phyloP scores from a whole-genome alignment of 2,888 invertebrate genomes.

The Hemicrepidius hirtus region DNA sequence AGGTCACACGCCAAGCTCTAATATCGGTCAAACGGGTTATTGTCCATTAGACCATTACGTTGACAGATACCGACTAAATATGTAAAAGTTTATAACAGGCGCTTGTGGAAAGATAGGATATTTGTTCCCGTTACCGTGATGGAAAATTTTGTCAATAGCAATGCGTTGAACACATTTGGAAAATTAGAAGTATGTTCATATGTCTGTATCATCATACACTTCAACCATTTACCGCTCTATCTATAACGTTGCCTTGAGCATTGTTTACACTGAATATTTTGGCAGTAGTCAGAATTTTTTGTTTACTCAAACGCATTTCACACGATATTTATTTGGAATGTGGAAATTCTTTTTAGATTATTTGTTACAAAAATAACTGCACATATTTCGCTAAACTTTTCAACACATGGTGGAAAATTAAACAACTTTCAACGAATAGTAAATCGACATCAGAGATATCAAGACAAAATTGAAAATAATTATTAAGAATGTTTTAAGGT shows the following conservation, averaged over 20 bases:
- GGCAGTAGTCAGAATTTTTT: neutral
- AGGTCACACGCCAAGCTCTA: slow-evolving; percentile 32
- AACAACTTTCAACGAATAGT: no score
- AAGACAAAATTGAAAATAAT: no score
- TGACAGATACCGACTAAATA: slow-evolving; percentile 37
- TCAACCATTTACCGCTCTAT: neutral
- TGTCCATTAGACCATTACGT: slow-evolving; percentile 18
- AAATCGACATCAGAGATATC: no score
- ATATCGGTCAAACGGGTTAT: slow-evolving; percentile 17
- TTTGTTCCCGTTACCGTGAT: no score
- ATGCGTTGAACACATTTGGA: no score
- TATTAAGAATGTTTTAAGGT: no score
- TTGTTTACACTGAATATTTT: neutral
- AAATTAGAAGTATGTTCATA: no score
- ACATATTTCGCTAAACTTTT: no score
- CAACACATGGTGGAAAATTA: neutral
- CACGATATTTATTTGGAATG: neutral
- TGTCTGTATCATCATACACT: no score
- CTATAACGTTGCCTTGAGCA: neutral
- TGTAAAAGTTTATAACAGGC: slow-evolving; percentile 13
- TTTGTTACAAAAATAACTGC: neutral
- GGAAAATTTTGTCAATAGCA: no score
- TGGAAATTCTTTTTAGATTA: neutral
- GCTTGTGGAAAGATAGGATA: neutral
- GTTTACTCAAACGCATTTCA: neutral